Conservation (phyloP, 2,888 invertebrate species). For the Heliconius charithonia region DNA sequence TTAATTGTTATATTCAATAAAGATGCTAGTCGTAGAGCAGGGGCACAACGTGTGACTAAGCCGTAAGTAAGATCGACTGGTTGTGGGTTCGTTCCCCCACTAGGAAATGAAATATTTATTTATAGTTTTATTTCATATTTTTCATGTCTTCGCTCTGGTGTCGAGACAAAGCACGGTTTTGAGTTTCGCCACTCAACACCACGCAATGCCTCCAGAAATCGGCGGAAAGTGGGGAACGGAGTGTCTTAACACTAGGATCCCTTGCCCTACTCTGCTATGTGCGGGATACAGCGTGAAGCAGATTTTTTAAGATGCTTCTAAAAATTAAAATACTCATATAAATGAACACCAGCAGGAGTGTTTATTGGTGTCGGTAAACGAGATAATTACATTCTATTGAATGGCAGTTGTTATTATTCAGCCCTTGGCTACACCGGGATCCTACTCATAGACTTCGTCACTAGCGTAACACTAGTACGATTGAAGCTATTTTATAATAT, state of each 20-base stretch:
- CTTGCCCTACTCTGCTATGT: no score
- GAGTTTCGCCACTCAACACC: no score
- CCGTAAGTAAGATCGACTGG: no score
- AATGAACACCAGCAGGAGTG: conserved; percentile 8
- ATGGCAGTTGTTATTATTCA: conserved; percentile 32
- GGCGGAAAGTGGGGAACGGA: no score
- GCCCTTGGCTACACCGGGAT: conserved; percentile 1
- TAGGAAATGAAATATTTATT: no score
- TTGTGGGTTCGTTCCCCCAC: neutral
- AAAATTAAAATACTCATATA: conserved; percentile 10
- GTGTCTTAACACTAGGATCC: no score
- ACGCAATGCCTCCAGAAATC: no score
- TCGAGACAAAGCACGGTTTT: neutral
- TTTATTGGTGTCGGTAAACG: conserved; percentile 38
- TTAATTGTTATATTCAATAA: no score
- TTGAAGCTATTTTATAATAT: no score
- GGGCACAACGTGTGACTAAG: neutral
- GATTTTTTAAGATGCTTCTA: conserved; percentile 20
- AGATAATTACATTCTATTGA: conserved; percentile 38
- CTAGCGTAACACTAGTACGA: neutral
- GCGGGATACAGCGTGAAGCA: no score
- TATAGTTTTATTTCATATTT: no score
- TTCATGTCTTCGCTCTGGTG: neutral
- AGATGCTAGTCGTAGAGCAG: neutral
- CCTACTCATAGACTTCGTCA: conserved; percentile 27